Percentiles rank a stretch among this genome's conserved stretches.
Conservation (phyloP, 2,888 invertebrate genomes). For the Philhelius pedissequus region DNA sequence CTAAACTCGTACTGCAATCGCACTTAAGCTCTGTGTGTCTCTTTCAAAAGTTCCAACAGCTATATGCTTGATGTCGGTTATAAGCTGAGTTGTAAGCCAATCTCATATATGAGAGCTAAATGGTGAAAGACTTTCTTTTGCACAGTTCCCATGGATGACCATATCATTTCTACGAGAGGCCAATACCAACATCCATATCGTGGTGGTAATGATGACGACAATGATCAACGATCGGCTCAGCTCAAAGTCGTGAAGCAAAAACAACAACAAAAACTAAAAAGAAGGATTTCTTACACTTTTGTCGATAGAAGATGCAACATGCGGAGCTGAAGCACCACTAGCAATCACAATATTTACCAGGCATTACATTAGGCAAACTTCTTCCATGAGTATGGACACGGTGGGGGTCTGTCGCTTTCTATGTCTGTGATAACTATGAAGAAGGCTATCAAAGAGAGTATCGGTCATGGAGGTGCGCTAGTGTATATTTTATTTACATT, state of each 20-base stretch:
- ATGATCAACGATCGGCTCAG: constrained; percentile 35
- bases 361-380: constrained; percentile 47
- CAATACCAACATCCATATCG: not conserved
- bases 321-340: not conserved
- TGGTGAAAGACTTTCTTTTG: constrained; percentile 68
- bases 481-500: constrained; percentile 47
- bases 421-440: not conserved
- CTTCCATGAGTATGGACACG: constrained; percentile 24
- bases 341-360: constrained; percentile 36
- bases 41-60: constrained; percentile 3
- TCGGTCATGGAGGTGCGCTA: constrained; percentile 25
- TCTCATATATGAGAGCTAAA: constrained; percentile 44
- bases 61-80: constrained; percentile 32
- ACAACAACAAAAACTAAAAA: too few relatives aligned
- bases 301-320: constrained; percentile 22
- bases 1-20: constrained; percentile 37
- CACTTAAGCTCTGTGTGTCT: not conserved
- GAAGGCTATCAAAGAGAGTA: constrained; percentile 12
- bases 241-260: constrained; percentile 48
- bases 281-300: constrained; percentile 42
- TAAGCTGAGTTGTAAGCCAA: constrained; percentile 29
- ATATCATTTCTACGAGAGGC: constrained; percentile 7
- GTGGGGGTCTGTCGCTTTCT: not conserved
- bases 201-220: constrained; percentile 21
- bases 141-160: constrained; percentile 66